These are phyloP conservation scores for Drepana arcuata DNA, from an alignment of 1,140 invertebrate species.

Conservation along the genomic window DNA sequence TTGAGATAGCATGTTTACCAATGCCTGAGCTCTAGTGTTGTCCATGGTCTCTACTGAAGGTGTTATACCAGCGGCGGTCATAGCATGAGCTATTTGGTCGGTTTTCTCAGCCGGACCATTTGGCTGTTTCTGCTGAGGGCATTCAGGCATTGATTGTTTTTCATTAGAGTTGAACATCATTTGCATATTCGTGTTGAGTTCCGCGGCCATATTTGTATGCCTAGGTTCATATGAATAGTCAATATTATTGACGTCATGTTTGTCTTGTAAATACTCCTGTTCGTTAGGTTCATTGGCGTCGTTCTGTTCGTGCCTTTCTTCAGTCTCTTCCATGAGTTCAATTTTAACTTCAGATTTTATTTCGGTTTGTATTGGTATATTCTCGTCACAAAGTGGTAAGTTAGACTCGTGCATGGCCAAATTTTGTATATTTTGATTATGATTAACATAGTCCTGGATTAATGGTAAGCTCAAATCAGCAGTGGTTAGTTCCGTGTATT, in stretches of 20 bases:
- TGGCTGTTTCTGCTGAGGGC: constrained; percentile 25
- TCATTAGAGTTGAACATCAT: constrained; percentile 18
- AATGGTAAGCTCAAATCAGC: constrained; percentile 50
- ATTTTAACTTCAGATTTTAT: constrained; percentile 38
- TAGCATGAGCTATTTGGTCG: constrained; percentile 60
- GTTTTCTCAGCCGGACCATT: constrained; percentile 41
- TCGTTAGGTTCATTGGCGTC: constrained; percentile 26
- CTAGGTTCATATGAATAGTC: constrained; percentile 37
- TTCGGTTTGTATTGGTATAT: constrained; percentile 43
- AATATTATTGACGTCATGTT: constrained; percentile 27
- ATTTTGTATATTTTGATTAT: too few species aligned
- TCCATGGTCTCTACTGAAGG: constrained; percentile 31
- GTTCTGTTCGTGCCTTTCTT: constrained; percentile 27
- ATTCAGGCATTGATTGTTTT: constrained; percentile 10
- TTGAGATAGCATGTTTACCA: constrained; percentile 51
- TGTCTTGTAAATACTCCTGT: constrained; percentile 16
- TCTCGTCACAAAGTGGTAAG: constrained; percentile 26
- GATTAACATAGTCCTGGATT: constrained; percentile 38
- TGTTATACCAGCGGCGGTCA: constrained; percentile 55
- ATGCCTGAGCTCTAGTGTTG: constrained; percentile 32
- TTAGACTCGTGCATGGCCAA: too few species aligned
- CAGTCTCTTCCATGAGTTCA: constrained; percentile 34
- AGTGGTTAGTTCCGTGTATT: constrained; percentile 61
- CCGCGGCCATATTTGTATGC: constrained; percentile 9
- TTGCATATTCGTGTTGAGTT: constrained; percentile 10